Evolutionary conservation across 2,888 invertebrate genomes (phyloP), one percentile per base, ranked within the genome.

Genomic region (Lapara coniferarum): DNA sequence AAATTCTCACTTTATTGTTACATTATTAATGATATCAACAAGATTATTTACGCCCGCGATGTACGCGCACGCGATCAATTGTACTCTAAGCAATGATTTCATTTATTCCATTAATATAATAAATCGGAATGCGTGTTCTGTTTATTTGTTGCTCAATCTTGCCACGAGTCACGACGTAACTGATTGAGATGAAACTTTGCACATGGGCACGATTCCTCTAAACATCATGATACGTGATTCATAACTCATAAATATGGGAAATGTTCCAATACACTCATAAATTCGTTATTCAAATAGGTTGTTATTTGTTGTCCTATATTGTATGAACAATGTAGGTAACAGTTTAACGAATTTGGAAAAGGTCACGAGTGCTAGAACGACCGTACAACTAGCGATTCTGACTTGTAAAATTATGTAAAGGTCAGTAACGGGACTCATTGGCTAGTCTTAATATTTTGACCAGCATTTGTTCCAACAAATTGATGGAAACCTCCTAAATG

Each of bases 71-170:
- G 63, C 63, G 63, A 49, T 63, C 63, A 63, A 63, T 63, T 63
- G 63, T 63, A 63, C 46, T 49, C 49, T 46, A 49, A 49, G 63
- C 63, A 49, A 49, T 63, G 63, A 63, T 49, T 63, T 63, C 63
- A 63, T 63, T 63, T 63, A 63, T 63, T 49, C 63, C 63, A 63
- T 63, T 63, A 63, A 19, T 63, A 63, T 63, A 63, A 63, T 63
- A 63, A 63, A 63, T 63, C 63, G 63, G 63, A 63, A 63, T 49
- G 63, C 49, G 63, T 63, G 63, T 63, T 63, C 63, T 63, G 63
- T 63, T 63, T 63, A 63, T 63, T 63, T 63, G 63, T 63, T 63
- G 63, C 63, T 63, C 63, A 63, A 63, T 63, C 63, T 63, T 19
- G 49, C 63, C 49, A 49, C 63, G 63, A 49, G 49, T 49, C 49